These are phyloP conservation scores for Epizoanthus ramosus DNA, from an alignment of 92 coral and sea anemone species.

Conservation along the genomic window DNA sequence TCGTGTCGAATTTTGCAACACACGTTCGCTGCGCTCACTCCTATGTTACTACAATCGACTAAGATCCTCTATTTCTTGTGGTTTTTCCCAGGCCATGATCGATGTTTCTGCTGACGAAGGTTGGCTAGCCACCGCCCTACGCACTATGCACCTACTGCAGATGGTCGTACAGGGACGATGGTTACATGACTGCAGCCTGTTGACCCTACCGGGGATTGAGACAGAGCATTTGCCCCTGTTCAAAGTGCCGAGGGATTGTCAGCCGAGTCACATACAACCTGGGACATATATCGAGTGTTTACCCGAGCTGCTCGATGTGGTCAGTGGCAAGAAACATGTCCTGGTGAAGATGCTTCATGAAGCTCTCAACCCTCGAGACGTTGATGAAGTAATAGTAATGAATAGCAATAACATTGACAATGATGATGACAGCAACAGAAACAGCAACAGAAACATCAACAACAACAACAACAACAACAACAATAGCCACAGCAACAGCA, in stretches of 20 bases:
- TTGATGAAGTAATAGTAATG: slow-evolving; percentile 69
- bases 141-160: slow-evolving; percentile 88
- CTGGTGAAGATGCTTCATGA: slow-evolving; percentile 74
- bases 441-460: background rate
- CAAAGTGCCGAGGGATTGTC: slow-evolving; percentile 49
- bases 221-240: slow-evolving; percentile 74
- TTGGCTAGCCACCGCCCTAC: slow-evolving; percentile 91
- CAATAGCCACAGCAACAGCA: too few species aligned
- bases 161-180: slow-evolving; percentile 98
- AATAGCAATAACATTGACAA: too few species aligned
- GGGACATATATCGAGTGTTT: slow-evolving; percentile 74
- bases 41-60: background rate
- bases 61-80: too few species aligned
- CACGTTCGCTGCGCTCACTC: too few species aligned
- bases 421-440: background rate
- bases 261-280: slow-evolving; percentile 15
- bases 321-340: slow-evolving; percentile 58
- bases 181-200: slow-evolving; percentile 90
- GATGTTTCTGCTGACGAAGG: slow-evolving; percentile 97
- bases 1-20: too few species aligned
- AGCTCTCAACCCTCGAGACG: slow-evolving; percentile 63
- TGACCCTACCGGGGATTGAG: slow-evolving; percentile 84
- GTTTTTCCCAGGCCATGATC: slow-evolving; percentile 82
- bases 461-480: too few species aligned
- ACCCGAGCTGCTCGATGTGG: slow-evolving; percentile 84